phyloP scores from a whole-genome alignment of 2,113 vertebrate genomes.

The Mesembrinibis cayennensis region DNA sequence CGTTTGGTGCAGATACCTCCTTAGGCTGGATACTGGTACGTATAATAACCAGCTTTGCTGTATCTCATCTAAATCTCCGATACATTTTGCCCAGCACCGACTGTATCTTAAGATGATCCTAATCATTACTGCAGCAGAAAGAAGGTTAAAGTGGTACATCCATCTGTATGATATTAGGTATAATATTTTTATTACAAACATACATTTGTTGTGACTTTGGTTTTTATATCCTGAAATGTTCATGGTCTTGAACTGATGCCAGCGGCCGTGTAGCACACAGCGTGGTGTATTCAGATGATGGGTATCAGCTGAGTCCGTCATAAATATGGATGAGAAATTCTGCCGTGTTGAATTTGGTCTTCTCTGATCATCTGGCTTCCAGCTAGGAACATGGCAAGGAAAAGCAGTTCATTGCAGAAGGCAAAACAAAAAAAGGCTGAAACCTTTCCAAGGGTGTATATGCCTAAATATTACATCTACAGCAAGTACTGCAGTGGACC shows the following conservation, averaged over 20 bases:
- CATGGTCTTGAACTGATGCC: background rate
- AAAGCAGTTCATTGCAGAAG: background rate
- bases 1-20: background rate
- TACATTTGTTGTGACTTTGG: background rate
- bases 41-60: background rate
- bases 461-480: background rate
- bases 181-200: background rate
- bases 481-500: background rate
- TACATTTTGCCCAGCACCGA: background rate
- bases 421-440: background rate
- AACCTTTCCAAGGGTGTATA: background rate
- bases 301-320: background rate
- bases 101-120: background rate
- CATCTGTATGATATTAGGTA: background rate
- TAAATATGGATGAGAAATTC: background rate
- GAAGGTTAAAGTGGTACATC: background rate
- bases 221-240: background rate
- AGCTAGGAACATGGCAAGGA: background rate
- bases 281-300: background rate
- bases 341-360: background rate
- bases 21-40: fast-evolving
- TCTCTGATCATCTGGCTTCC: background rate
- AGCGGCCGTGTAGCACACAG: background rate
- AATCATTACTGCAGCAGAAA: background rate
- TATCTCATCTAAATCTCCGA: background rate